Percentiles rank a stretch among this genome's conserved stretches.
Evolutionary conservation across 2,888 invertebrate species (phyloP).

Genomic region (Agrotis segetum): DNA sequence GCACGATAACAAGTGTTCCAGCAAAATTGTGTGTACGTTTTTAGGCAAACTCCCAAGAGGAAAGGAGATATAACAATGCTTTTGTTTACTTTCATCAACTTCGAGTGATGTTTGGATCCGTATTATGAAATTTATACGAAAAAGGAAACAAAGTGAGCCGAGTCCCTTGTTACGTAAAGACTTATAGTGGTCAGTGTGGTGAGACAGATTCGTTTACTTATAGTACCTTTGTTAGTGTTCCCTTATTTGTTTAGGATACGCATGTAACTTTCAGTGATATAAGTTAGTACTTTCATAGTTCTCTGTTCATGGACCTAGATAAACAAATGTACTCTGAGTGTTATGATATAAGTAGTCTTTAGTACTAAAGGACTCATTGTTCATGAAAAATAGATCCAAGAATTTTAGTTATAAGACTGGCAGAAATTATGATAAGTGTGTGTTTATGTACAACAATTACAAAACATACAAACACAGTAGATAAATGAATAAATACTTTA

Average conservation of each 20-base stretch:
- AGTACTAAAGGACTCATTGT: neutral
- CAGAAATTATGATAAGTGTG: neutral
- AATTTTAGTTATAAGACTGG: too few species aligned
- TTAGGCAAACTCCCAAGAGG: conserved; percentile 67
- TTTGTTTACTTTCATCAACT: conserved; percentile 74
- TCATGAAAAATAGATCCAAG: neutral
- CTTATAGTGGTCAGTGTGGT: conserved; percentile 58
- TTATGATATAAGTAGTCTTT: neutral
- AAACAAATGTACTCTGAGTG: neutral
- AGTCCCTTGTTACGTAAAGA: conserved; percentile 61
- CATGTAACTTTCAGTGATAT: conserved; percentile 6
- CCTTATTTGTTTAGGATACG: conserved; percentile 25
- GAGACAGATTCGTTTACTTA: conserved; percentile 55
- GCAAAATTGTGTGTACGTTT: conserved; percentile 72
- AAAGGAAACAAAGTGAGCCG: conserved; percentile 62
- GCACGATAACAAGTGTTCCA: conserved; percentile 70
- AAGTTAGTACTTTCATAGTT: neutral
- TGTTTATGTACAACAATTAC: neutral
- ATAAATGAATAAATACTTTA: too few species aligned
- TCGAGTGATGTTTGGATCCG: conserved; percentile 68
- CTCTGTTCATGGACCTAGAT: neutral
- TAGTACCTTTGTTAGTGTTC: conserved; percentile 29
- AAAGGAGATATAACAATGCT: conserved; percentile 72
- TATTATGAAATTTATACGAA: conserved; percentile 68
- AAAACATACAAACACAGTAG: neutral